phyloP scores from a whole-genome alignment of 2,113 vertebrate genomes.

The Hippolais icterina region DNA sequence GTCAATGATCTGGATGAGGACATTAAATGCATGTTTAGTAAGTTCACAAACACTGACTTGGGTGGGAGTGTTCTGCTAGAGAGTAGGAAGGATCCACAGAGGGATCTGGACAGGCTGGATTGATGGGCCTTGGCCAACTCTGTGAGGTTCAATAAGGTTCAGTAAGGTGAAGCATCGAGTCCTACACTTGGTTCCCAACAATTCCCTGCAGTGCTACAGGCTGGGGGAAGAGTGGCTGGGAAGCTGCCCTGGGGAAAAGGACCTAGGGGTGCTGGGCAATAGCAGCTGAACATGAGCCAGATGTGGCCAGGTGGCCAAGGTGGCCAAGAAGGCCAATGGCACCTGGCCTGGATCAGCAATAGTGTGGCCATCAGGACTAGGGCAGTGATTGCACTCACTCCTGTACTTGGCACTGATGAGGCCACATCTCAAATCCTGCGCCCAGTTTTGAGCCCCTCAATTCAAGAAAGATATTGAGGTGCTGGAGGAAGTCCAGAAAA shows the following conservation, averaged over 20 bases:
- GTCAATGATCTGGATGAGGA: neutral
- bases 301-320: neutral
- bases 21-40: neutral
- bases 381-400: fast-evolving
- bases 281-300: neutral
- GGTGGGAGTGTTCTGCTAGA: neutral
- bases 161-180: fast-evolving
- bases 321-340: neutral
- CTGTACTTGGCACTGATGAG: neutral
- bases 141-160: neutral
- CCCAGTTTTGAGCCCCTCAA: neutral
- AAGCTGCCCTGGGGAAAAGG: neutral
- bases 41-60: neutral
- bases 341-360: neutral
- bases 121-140: neutral
- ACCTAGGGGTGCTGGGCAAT: fast-evolving
- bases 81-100: neutral
- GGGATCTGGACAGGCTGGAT: neutral
- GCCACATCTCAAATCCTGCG: neutral
- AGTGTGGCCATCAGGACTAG: neutral
- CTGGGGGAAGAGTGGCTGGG: neutral
- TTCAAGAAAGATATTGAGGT: neutral
- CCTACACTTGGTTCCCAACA: neutral
- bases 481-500: neutral
- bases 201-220: neutral